Percentiles rank a stretch among this genome's conserved stretches.
phyloP scores from a whole-genome alignment of 53 echinoderm and acorn worm species.

The Apostichopus leukothele region DNA sequence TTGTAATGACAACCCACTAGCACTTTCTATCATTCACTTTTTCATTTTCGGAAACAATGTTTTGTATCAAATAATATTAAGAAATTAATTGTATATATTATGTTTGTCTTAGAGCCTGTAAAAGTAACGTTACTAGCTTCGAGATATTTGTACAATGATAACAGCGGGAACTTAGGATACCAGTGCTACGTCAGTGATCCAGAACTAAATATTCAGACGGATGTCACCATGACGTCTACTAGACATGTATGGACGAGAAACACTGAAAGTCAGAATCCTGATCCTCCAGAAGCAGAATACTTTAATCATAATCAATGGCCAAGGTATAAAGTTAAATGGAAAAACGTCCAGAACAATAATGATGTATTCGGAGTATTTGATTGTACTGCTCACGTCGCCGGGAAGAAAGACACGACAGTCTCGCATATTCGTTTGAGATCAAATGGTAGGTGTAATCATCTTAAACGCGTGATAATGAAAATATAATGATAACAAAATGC shows the following conservation, averaged over 20 bases:
- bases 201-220: background rate
- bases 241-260: background rate
- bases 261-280: background rate
- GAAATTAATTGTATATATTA: too few species aligned
- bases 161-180: background rate
- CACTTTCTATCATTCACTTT: too few species aligned
- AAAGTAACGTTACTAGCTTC: background rate
- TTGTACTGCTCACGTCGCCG: background rate
- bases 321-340: background rate
- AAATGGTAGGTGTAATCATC: background rate
- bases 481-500: background rate
- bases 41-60: too few species aligned
- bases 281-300: background rate
- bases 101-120: too few species aligned
- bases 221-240: background rate
- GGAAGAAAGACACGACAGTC: background rate
- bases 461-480: background rate
- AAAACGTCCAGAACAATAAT: background rate
- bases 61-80: too few species aligned
- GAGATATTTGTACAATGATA: background rate
- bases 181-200: background rate
- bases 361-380: background rate
- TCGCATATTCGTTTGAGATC: background rate
- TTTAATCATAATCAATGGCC: background rate
- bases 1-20: too few species aligned